Evolutionary conservation across 1,140 invertebrate genomes (phyloP), one percentile per base, ranked within the genome.

Genomic region (Protaetia brevitarsis): DNA sequence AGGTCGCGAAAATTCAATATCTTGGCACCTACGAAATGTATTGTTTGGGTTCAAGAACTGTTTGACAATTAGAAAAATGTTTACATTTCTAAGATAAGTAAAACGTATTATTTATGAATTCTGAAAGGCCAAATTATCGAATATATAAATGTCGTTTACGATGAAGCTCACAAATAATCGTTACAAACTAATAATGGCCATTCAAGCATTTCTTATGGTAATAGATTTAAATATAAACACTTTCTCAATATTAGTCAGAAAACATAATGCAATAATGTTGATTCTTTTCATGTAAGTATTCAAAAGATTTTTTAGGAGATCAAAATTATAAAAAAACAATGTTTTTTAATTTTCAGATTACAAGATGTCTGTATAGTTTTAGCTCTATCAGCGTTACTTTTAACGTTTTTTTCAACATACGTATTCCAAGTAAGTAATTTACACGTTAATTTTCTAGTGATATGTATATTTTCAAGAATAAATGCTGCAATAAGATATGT

Each of bases 331-430:
- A 58, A 57, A 6, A 56, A 7, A 27, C 21, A 62, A 59, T 59
- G 59, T 29, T 23, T 63, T 66, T 7, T 60, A 19, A 56, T 0
- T 69, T 69, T 68, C 68, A 90, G 89, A 62, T 82, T 85, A 68
- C 88, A 90, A 79, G 88, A 89, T 74, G 81, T 88, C 45, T 87
- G 86, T 70, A 79, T 89, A 2, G 83, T 90, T 31, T 77, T 87
- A 27, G 83, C 87, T 4, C 78, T 90, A 56, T 83, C 86, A 0
- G 76, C 85, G 31, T 81, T 89, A 60, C 75, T 89, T 13, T 81
- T 88, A 64, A 86, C 84, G 60, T 85, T 90, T 64, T 89, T 89
- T 73, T 86, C 87, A 3, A 90, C 89, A 5, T 89, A 89, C 73
- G 82, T 89, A 67, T 89, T 89, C 78, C 87, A 90, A 81, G 88